Conservation (phyloP, 2,113 vertebrate genomes). For the Ascaphus truei region DNA sequence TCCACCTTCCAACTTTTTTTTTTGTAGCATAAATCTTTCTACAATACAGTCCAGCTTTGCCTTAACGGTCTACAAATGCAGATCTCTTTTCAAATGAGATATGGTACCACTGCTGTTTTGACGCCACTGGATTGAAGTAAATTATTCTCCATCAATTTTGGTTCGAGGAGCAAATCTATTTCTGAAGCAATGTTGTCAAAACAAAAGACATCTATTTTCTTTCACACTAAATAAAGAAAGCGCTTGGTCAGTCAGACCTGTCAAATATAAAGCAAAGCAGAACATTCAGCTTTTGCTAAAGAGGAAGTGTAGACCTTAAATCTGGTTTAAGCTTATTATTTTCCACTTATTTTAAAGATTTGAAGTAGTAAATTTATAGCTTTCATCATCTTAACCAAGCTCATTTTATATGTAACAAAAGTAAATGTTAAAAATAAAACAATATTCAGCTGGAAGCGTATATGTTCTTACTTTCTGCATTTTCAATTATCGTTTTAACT, state of each 20-base stretch:
- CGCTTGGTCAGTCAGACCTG: background rate
- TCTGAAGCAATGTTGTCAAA: no score
- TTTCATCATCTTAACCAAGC: constrained; percentile 34
- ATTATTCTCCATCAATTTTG: no score
- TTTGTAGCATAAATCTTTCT: no score
- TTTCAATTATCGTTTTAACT: constrained; percentile 70
- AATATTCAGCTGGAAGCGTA: constrained; percentile 31
- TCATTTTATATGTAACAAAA: constrained; percentile 38
- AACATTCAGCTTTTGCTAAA: constrained; percentile 36
- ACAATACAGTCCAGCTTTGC: no score
- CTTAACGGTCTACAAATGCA: no score
- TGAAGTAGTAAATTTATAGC: constrained; percentile 21
- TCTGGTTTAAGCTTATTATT: constrained; percentile 40
- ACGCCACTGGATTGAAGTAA: no score
- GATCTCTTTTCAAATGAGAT: no score
- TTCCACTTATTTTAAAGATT: constrained; percentile 50
- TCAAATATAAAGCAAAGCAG: constrained; percentile 42
- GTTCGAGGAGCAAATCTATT: no score
- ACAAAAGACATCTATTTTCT: constrained; percentile 29
- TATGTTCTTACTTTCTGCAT: constrained; percentile 54
- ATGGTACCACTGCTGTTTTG: no score
- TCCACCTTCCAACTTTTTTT: no score
- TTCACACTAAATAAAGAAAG: constrained; percentile 43
- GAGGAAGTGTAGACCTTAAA: constrained; percentile 41
- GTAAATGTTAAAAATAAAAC: constrained; percentile 45